Evolutionary conservation across 2,113 vertebrate species (phyloP).

Genomic region (Suncus etruscus): DNA sequence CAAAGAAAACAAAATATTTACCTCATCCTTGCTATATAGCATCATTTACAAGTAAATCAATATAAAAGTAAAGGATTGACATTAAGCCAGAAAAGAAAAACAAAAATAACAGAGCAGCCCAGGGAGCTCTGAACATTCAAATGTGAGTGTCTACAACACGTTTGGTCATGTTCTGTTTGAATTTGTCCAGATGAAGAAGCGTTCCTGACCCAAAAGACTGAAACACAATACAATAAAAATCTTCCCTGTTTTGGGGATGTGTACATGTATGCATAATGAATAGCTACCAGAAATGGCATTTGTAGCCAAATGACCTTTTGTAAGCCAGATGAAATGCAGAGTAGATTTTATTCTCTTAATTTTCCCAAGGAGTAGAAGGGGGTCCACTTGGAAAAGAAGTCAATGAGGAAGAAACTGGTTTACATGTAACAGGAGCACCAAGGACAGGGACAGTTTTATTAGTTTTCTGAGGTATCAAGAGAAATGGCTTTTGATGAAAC

Average conservation of each 20-base stretch:
- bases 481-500: slow-evolving; percentile 26
- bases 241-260: not conserved
- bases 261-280: not conserved
- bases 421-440: not conserved
- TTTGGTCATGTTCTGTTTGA: not conserved
- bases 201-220: not conserved
- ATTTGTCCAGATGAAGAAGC: slow-evolving; percentile 23
- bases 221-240: not conserved
- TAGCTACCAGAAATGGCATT: slow-evolving; percentile 41
- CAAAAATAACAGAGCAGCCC: not conserved
- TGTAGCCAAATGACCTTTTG: slow-evolving; percentile 16
- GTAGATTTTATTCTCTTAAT: slow-evolving; percentile 2
- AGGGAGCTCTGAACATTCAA: not conserved
- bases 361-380: not conserved
- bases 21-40: slow-evolving; percentile 46
- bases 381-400: not conserved
- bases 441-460: not conserved
- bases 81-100: slow-evolving; percentile 44
- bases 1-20: no score
- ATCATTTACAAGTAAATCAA: slow-evolving; percentile 70
- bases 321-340: not conserved
- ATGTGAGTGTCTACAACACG: slow-evolving; percentile 39
- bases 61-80: slow-evolving; percentile 57
- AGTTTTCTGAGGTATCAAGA: slow-evolving; percentile 9
- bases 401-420: not conserved